Evolutionary conservation across 2,113 vertebrate genomes (phyloP), one percentile per base, ranked within the genome.

Genomic region (Bambusicola thoracicus): DNA sequence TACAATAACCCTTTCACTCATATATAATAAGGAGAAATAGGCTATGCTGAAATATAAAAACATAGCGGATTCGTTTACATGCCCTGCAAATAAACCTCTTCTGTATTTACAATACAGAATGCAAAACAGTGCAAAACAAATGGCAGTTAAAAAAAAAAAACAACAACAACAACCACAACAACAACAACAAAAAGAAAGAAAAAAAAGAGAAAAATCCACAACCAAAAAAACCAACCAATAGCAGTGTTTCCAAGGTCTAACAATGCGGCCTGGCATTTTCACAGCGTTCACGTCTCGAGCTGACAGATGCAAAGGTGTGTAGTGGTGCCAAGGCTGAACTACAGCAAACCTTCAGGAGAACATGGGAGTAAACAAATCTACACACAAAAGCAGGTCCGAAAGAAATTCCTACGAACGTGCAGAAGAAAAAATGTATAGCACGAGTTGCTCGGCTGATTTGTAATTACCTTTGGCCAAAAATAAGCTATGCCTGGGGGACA

Each of bases 1-100:
- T 82, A 97, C 93, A 97, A 97, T 96, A 96, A 92, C 78, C 49
- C 87, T 96, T 97, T 96, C 94, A 95, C 77, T 92, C 69, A 81
- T 44, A 78, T 91, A 92, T 91, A 94, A 91, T 91, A 93, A 92
- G 90, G 91, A 96, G 96, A 97, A 94, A 96, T 94, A 93, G 92
- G 94, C 72, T 91, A 94, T 90, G 78, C 91, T 70, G 66, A 91
- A 89, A 78, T 92, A 77, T 81, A 87, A 49, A 87, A 87, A 58
- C 62, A 36, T 81, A 94, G 93, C 24, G 83, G 85, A 85, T 95
- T 96, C 95, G 92, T 97, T 96, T 93, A 90, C 89, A 93, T 87
- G 79, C 93, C 81, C 55, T 70, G 68, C 77, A 90, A 90, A 95
- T 34, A 93, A 69, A 96, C 77, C 48, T 74, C 58, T 43, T 94